Percentiles rank a stretch among this genome's conserved stretches.
Evolutionary conservation across 2,113 vertebrate species (phyloP).

Genomic region (Hippocampus zosterae): DNA sequence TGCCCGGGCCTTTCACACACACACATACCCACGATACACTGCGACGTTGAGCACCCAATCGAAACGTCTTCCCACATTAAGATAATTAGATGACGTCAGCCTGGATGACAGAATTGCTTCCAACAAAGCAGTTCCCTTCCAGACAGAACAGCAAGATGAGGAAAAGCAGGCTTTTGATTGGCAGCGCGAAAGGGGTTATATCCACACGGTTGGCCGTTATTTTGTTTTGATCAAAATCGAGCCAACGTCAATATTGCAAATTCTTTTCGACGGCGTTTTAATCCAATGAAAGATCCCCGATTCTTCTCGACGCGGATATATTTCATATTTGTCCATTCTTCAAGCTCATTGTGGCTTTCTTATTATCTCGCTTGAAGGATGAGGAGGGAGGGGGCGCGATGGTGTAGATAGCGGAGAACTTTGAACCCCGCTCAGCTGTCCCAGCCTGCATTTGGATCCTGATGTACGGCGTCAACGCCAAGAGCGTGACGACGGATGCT

Average conservation of each 20-base stretch:
- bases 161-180: not conserved
- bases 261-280: not conserved
- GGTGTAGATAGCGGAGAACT: constrained; percentile 34
- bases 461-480: constrained; percentile 54
- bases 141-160: not conserved
- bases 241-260: not conserved
- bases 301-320: not conserved
- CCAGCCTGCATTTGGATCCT: constrained; percentile 54
- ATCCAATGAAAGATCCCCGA: not conserved
- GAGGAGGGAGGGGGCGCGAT: constrained; percentile 62
- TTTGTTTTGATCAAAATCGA: not conserved
- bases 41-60: too few relatives aligned
- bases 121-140: not conserved
- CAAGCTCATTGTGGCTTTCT: not conserved
- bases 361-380: constrained; percentile 1
- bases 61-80: not conserved
- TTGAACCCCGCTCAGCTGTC: constrained; percentile 53
- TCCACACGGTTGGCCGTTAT: not conserved
- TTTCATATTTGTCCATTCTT: not conserved
- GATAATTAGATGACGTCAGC: constrained; percentile 62
- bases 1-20: too few relatives aligned
- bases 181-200: not conserved
- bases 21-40: too few relatives aligned
- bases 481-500: constrained; percentile 60
- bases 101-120: not conserved